Evolutionary conservation across 2,113 vertebrate species (phyloP), one percentile per base, ranked within the genome.

Genomic region (Alaudala cheleensis): DNA sequence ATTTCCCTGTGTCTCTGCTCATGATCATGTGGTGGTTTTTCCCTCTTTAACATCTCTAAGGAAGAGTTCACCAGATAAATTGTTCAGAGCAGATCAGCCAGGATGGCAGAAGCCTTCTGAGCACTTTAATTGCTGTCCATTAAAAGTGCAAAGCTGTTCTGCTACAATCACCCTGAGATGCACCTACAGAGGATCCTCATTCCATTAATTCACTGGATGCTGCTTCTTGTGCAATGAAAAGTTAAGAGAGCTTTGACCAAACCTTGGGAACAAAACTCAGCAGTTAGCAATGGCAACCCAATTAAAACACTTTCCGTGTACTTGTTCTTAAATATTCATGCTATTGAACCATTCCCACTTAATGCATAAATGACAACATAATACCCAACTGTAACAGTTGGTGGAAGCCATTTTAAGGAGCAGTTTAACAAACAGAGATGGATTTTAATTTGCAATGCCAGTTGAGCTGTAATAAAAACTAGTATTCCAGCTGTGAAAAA

Each of bases 391-490:
- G 94, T 97, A 98, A 97, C 97, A 98, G 98, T 98, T 98, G 98
- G 96, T 94, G 53, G 94, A 98, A 97, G 78, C 94, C 97, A 98
- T 98, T 98, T 97, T 97, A 98, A 97, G 96, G 88, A 97, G 95
- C 97, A 98, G 83, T 98, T 98, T 97, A 97, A 96, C 94, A 97
- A 98, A 98, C 95, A 97, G 94, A 98, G 95, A 98, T 97, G 95
- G 97, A 98, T 98, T 98, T 98, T 98, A 98, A 98, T 98, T 98
- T 98, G 96, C 93, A 94, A 94, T 97, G 97, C 97, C 95, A 95
- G 93, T 98, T 98, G 97, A 98, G 97, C 94, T 97, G 97, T 98
- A 98, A 97, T 98, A 98, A 98, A 98, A 98, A 95, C 94, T 97
- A 97, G 94, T 97, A 97, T 97, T 98, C 97, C 97, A 98, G 97